Percentiles rank a stretch among this genome's conserved stretches.
Evolutionary conservation across 2,797 vertebrate species (phyloP).

Genomic region (Knipowitschia caucasica): DNA sequence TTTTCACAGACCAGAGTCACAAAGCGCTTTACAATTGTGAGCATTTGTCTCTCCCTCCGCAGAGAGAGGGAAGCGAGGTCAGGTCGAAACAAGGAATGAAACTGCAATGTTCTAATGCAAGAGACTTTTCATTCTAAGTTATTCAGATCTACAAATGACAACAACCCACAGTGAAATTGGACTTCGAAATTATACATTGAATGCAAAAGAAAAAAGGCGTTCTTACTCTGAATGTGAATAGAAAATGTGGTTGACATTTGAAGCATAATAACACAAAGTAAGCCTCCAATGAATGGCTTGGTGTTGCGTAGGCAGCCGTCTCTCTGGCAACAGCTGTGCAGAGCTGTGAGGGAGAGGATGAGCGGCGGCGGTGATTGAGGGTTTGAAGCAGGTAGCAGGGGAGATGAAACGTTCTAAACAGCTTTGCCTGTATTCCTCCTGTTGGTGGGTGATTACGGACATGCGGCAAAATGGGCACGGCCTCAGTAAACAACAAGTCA

Average conservation of each 20-base stretch:
- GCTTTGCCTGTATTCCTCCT: constrained; percentile 22
- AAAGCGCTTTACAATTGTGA: too few species aligned
- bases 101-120: too few species aligned
- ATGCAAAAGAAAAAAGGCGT: neutral
- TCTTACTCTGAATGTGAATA: constrained; percentile 9
- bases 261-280: constrained; percentile 28
- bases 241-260: constrained; percentile 11
- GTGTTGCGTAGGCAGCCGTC: constrained; percentile 41
- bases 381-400: constrained; percentile 37
- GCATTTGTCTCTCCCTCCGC: too few species aligned
- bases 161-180: too few species aligned
- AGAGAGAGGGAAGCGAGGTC: too few species aligned
- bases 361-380: constrained; percentile 43
- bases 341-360: constrained; percentile 31
- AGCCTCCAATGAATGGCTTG: constrained; percentile 51
- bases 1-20: too few species aligned
- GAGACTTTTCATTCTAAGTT: too few species aligned
- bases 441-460: constrained; percentile 17
- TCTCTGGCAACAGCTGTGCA: constrained; percentile 54
- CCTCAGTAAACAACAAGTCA: constrained; percentile 28
- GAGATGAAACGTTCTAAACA: constrained; percentile 46
- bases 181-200: neutral
- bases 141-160: too few species aligned
- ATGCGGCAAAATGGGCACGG: constrained; percentile 17
- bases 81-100: too few species aligned